These are phyloP conservation scores for Lithophane socia DNA, from an alignment of 2,888 invertebrate genomes.

Conservation along the genomic window DNA sequence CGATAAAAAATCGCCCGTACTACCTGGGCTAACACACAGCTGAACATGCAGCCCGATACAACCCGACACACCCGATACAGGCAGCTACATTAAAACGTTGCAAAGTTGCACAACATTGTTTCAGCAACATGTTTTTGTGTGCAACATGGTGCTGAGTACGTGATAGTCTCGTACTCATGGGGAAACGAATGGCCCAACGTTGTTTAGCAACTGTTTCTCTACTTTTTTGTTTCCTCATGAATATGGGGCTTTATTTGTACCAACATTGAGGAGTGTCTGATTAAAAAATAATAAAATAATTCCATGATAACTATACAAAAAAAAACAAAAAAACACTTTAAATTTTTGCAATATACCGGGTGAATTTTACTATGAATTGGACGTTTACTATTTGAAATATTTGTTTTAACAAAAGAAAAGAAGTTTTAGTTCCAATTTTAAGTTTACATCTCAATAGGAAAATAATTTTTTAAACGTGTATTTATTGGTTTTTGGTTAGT, in stretches of 20 bases:
- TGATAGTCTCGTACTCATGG: not conserved
- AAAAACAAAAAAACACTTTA: not conserved
- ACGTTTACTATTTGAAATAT: not conserved
- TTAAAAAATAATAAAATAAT: conserved; percentile 19
- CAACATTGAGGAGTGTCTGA: conserved; percentile 26
- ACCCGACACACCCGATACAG: conserved; percentile 19
- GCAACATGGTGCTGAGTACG: conserved; percentile 5
- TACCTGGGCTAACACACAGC: conserved; percentile 11
- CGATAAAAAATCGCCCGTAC: not conserved
- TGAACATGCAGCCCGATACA: conserved; percentile 32
- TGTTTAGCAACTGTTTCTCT: conserved; percentile 5
- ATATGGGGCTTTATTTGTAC: conserved; percentile 4
- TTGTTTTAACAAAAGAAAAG: not conserved
- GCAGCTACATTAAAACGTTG: conserved; percentile 33
- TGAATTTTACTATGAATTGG: not conserved
- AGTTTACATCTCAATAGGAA: not conserved
- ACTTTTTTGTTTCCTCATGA: not conserved
- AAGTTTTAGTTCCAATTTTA: conserved; percentile 3
- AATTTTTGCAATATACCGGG: not conserved
- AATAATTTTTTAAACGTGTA: not conserved
- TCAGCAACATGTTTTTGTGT: conserved; percentile 11
- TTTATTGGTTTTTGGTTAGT: conserved; percentile 23
- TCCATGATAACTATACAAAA: not conserved
- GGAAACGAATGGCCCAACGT: not conserved
- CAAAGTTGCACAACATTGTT: conserved; percentile 20